Base-by-base conservation (phyloP, 2,797 vertebrate species). In the Halcyon leucocephala region DNA sequence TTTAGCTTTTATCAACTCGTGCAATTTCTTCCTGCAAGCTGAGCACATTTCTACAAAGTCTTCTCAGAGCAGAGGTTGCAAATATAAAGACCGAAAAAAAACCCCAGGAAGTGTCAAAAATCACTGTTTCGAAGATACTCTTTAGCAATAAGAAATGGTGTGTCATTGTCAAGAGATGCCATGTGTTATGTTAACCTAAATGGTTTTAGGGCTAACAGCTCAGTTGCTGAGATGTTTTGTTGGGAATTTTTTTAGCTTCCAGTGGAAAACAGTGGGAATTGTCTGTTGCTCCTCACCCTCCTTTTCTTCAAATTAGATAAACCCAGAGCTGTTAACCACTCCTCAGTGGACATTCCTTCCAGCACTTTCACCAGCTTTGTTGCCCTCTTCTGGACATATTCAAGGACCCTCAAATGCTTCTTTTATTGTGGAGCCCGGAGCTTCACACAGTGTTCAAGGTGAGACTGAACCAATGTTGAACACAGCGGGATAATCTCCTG, bases 1-100 rank as follows among this genome's bases (percentile, higher is more conserved):
- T 97, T 96, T 90, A 93, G 67, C n/a, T 94, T 95, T 92, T 94
- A 89, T 81, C 86, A 88, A 81, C 76, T 91, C 48, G 5, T 69
- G 84, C 39, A 94, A 90, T 89, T 97, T 93, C 29, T 90, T 91
- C 29, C 67, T 95, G 91, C 93, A 95, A 94, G 70, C 78, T 89
- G 37, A 85, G 90, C 92, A 96, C 77, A 94, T 94, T 89, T 95
- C 49, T 26, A 83, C 61, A 41, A 48, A 80, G 54, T 66, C 15
- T 85, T 13, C 41, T 72, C 72, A 79, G 61, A 95, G 39, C 22
- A 86, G 44, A 83, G 46, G 21, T 35, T 89, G 58, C n/a, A 93
- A 89, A 82, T 44, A 66, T n/a, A 52, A 78, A 86, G 13, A 13
- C 2, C 17, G 21, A 44, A 18, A 49, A 33, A 14, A 31, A 49